Conservation (phyloP, 2,113 vertebrate genomes). For the Rhegmatorhina hoffmannsi region DNA sequence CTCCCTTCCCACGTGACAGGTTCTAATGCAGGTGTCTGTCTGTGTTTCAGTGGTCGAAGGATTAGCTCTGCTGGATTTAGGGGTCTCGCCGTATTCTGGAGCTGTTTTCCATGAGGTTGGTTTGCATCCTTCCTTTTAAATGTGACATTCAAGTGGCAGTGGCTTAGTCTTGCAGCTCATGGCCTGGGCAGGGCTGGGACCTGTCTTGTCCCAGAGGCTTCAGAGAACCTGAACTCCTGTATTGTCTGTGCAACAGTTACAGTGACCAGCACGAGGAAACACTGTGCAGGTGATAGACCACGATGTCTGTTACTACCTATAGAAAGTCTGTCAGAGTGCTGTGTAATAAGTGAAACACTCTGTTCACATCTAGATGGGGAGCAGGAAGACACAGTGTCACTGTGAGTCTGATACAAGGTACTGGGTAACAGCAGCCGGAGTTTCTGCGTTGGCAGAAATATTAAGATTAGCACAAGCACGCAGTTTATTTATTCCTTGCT, state of each 20-base stretch:
- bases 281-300: neutral
- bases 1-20: neutral
- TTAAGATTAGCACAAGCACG: neutral
- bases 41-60: constrained; percentile 92
- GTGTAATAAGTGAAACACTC: neutral
- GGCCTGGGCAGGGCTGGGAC: neutral
- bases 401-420: neutral
- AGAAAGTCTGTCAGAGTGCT: neutral
- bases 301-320: neutral
- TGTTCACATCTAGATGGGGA: neutral
- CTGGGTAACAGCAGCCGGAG: neutral
- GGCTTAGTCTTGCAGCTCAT: neutral
- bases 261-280: neutral
- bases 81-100: constrained; percentile 94
- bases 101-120: constrained; percentile 97
- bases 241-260: neutral
- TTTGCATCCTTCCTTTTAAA: neutral
- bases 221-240: neutral
- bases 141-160: fast-evolving
- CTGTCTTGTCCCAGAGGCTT: neutral
- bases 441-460: neutral
- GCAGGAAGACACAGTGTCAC: neutral
- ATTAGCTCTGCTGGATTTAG: constrained; percentile 92
- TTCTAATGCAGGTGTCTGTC: constrained; percentile 35
- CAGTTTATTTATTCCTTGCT: neutral